phyloP scores from a whole-genome alignment of 2,113 vertebrate genomes.

The Spea bombifrons region DNA sequence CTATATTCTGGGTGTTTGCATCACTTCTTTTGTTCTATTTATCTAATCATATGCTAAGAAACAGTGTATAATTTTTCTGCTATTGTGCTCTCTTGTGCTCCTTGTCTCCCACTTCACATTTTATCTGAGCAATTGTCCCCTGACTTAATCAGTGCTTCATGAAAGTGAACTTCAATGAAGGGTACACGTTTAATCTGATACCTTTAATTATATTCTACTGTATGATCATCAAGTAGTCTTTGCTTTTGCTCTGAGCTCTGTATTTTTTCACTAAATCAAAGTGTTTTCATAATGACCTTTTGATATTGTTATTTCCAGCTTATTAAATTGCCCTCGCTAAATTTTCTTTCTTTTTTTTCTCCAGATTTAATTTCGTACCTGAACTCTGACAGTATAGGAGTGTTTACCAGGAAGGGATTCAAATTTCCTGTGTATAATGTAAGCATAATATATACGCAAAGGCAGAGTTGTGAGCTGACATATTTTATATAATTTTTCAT shows the following conservation, averaged over 20 bases:
- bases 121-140: constrained; percentile 12
- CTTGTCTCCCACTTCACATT: not conserved
- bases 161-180: constrained; percentile 1
- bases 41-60: not conserved
- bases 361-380: no score
- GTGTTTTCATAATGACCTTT: not conserved
- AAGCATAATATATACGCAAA: no score
- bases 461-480: no score
- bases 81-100: not conserved
- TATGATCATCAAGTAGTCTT: not conserved
- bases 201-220: not conserved
- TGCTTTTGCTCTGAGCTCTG: not conserved
- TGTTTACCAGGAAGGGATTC: no score
- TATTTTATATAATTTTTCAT: no score
- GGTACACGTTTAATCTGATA: not conserved
- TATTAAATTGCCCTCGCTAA: no score
- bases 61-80: not conserved
- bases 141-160: constrained; percentile 3
- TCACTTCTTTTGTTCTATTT: constrained; percentile 6
- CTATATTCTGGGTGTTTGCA: not conserved
- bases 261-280: not conserved
- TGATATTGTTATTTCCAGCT: not conserved
- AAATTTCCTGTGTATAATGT: no score
- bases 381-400: no score
- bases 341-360: not conserved